Evolutionary conservation across 2,797 vertebrate genomes (phyloP).

Genomic region (Champsocephalus esox): DNA sequence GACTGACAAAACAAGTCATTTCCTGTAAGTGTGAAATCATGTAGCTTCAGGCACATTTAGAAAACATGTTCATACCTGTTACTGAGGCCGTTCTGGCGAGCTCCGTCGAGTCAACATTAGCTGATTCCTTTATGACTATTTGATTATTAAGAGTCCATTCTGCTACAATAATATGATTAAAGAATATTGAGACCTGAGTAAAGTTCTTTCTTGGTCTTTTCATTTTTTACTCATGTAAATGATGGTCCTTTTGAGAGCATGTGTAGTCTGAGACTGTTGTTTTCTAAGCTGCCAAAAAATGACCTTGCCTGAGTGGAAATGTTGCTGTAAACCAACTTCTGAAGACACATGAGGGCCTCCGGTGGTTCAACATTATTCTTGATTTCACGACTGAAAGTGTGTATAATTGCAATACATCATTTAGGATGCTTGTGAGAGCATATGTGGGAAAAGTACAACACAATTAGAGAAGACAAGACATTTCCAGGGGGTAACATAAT

Average conservation of each 20-base stretch:
- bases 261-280: too few relatives aligned
- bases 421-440: neutral
- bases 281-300: too few relatives aligned
- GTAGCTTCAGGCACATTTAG: neutral
- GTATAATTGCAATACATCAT: neutral
- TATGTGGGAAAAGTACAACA: too few relatives aligned
- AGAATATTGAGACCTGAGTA: neutral
- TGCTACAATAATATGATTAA: neutral
- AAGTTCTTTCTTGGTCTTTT: neutral
- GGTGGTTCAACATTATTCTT: neutral
- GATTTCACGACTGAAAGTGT: neutral
- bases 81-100: neutral
- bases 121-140: neutral
- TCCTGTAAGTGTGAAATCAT: neutral
- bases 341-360: neutral
- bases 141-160: neutral
- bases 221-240: neutral
- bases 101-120: neutral
- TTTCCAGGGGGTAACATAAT: too few relatives aligned
- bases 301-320: too few relatives aligned
- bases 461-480: too few relatives aligned
- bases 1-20: slow-evolving; percentile 5
- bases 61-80: neutral
- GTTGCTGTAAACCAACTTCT: neutral
- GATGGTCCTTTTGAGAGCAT: neutral